Percentiles rank a stretch among this genome's conserved stretches.
phyloP scores from a whole-genome alignment of 2,113 vertebrate species.

The Antechinus flavipes region DNA sequence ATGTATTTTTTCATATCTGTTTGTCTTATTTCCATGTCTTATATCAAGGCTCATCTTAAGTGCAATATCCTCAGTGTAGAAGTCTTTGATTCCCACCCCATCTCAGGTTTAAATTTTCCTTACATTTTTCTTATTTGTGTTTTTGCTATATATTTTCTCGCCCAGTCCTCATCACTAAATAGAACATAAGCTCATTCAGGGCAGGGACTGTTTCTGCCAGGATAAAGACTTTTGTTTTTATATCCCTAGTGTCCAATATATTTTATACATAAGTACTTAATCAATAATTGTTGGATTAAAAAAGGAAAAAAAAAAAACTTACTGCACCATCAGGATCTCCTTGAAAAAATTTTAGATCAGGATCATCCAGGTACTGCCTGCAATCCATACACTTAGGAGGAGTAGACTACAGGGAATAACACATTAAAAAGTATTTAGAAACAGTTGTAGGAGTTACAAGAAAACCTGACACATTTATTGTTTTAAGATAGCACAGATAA shows the following conservation, averaged over 20 bases:
- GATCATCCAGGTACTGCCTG: constrained; percentile 94
- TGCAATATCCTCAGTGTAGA: not conserved
- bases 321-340: constrained; percentile 93
- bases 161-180: not conserved
- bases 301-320: constrained; percentile 36
- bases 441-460: not conserved
- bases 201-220: not conserved
- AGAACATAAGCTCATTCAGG: not conserved
- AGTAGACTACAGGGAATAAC: constrained; percentile 82
- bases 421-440: rapidly evolving
- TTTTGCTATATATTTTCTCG: not conserved
- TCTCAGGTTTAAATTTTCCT: not conserved
- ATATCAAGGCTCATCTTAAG: not conserved
- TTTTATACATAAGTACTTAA: not conserved
- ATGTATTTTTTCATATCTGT: not conserved
- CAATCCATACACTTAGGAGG: constrained; percentile 93
- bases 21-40: not conserved
- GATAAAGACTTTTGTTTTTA: not conserved
- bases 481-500: not conserved
- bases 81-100: not conserved
- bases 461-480: not conserved
- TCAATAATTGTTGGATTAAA: not conserved
- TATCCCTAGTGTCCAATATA: not conserved
- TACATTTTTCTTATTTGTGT: not conserved
- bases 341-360: constrained; percentile 96